Evolutionary conservation across 2,888 invertebrate species (phyloP).

Genomic region (Elmis aenea): DNA sequence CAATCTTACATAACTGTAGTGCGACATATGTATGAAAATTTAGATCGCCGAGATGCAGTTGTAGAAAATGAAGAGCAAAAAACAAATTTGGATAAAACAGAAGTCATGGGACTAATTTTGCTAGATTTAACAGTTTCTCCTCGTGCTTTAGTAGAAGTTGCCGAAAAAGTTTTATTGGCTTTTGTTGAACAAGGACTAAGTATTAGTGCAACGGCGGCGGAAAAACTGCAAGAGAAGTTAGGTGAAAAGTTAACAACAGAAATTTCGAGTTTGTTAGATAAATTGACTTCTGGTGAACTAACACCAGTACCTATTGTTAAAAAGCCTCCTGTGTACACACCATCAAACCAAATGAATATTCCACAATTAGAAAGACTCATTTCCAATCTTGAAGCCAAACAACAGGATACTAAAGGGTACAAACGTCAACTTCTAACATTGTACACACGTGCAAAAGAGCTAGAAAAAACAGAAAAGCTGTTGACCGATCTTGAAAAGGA

Average conservation of each 20-base stretch:
- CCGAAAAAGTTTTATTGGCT: constrained; percentile 51
- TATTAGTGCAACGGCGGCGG: constrained; percentile 58
- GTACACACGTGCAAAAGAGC: constrained; percentile 60
- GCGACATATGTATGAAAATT: constrained; percentile 50
- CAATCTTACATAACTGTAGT: constrained; percentile 59
- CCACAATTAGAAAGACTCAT: constrained; percentile 57
- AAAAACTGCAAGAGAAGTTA: constrained; percentile 58
- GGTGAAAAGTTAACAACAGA: constrained; percentile 61
- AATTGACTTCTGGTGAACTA: constrained; percentile 62
- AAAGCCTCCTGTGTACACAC: constrained; percentile 40
- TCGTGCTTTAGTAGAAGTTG: constrained; percentile 44
- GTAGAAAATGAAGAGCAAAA: constrained; percentile 32
- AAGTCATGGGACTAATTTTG: constrained; percentile 55
- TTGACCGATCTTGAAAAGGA: constrained; percentile 54
- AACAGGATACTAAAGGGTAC: constrained; percentile 53
- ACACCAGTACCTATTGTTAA: constrained; percentile 46
- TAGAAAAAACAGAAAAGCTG: constrained; percentile 55
- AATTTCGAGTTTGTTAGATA: constrained; percentile 57
- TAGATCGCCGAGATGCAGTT: constrained; percentile 34
- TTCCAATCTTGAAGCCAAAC: constrained; percentile 52
- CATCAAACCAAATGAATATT: constrained; percentile 46
- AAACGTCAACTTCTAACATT: constrained; percentile 57
- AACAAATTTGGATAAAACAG: constrained; percentile 36
- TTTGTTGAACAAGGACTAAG: constrained; percentile 62
- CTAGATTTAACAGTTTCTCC: constrained; percentile 49